Percentiles rank a stretch among this genome's conserved stretches.
Evolutionary conservation across 2,797 vertebrate genomes (phyloP).

Genomic region (Siniperca obscura): DNA sequence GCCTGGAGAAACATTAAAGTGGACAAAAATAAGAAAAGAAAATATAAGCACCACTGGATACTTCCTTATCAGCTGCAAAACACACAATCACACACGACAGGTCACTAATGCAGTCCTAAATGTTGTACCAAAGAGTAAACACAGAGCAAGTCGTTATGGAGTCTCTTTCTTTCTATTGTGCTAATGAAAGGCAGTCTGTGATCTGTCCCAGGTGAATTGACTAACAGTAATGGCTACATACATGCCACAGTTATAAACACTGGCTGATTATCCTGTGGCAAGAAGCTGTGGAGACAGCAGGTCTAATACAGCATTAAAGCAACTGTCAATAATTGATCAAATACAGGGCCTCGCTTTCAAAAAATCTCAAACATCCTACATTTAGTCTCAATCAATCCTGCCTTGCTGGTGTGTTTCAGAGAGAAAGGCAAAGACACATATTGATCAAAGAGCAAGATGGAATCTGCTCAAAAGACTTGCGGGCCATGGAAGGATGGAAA

Average conservation of each 20-base stretch:
- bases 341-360: slow-evolving; percentile 52
- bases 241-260: slow-evolving; percentile 55
- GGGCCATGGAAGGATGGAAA: slow-evolving; percentile 44
- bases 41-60: slow-evolving; percentile 2
- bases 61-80: slow-evolving; percentile 8
- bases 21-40: slow-evolving; percentile 17
- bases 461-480: slow-evolving; percentile 54
- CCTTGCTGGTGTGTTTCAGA: slow-evolving; percentile 61
- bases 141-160: slow-evolving; percentile 37
- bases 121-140: slow-evolving; percentile 25
- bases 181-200: slow-evolving; percentile 61
- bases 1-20: slow-evolving; percentile 3
- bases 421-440: slow-evolving; percentile 62
- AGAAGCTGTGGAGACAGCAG: slow-evolving; percentile 54
- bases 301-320: slow-evolving; percentile 63
- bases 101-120: slow-evolving; percentile 49
- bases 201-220: slow-evolving; percentile 61
- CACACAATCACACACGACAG: slow-evolving; percentile 41
- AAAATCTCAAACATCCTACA: slow-evolving; percentile 55
- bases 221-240: slow-evolving; percentile 57
- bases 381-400: slow-evolving; percentile 73
- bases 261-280: slow-evolving; percentile 63
- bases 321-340: slow-evolving; percentile 77
- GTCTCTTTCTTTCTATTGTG: slow-evolving; percentile 25
- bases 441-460: slow-evolving; percentile 71